These are phyloP conservation scores for Candoia aspera DNA, from an alignment of 2,113 vertebrate species.

Conservation along the genomic window DNA sequence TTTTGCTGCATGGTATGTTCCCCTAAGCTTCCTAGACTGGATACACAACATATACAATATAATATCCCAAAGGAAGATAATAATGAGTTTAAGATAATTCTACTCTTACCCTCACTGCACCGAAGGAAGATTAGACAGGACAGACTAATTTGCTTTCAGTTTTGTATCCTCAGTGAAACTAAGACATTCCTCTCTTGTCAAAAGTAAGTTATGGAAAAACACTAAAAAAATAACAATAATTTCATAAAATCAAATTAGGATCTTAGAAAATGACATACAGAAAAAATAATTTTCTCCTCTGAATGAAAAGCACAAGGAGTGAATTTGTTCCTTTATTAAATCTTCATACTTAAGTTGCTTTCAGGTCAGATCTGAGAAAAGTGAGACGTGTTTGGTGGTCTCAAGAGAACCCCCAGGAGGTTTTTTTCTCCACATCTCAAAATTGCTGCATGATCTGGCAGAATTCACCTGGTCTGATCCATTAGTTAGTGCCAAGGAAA, in stretches of 20 bases:
- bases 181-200: background rate
- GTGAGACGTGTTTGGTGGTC: conserved; percentile 17
- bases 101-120: background rate
- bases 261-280: background rate
- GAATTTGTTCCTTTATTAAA: background rate
- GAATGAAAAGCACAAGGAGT: background rate
- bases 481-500: conserved; percentile 12
- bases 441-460: conserved; percentile 19
- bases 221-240: background rate
- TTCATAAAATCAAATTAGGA: background rate
- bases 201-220: background rate
- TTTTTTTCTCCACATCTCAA: conserved; percentile 11
- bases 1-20: background rate
- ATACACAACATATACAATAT: background rate
- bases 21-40: background rate
- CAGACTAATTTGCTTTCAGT: background rate
- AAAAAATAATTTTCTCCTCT: conserved; percentile 2
- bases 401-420: conserved; percentile 21
- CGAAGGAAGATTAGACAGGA: background rate
- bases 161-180: background rate
- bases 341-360: conserved; percentile 22
- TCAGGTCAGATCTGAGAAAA: conserved; percentile 19
- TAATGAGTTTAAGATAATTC: background rate
- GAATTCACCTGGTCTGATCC: conserved; percentile 11
- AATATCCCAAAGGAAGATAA: background rate